Conservation (phyloP, 1,140 invertebrate genomes). For the Halictus rubicundus region DNA sequence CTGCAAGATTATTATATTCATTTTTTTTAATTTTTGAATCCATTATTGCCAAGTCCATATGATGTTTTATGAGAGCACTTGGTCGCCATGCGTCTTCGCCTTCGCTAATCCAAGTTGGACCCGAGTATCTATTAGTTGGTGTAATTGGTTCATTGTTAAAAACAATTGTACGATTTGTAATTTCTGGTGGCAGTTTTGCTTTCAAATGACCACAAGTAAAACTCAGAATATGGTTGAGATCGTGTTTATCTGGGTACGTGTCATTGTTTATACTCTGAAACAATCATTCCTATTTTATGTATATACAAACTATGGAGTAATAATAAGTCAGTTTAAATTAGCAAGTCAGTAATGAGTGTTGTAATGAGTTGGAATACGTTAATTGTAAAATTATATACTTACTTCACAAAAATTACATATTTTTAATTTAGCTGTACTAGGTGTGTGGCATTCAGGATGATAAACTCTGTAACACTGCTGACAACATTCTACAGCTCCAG, state of each 20-base stretch:
- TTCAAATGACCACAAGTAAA: slow-evolving; percentile 77
- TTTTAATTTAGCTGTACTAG: slow-evolving; percentile 61
- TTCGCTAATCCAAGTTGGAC: slow-evolving; percentile 75
- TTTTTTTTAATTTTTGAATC: slow-evolving; percentile 72
- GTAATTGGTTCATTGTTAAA: slow-evolving; percentile 67
- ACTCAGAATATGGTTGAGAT: slow-evolving; percentile 74
- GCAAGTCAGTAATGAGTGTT: too few relatives aligned
- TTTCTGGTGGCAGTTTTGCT: slow-evolving; percentile 75
- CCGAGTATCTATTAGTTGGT: slow-evolving; percentile 68
- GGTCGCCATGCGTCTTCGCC: slow-evolving; percentile 77
- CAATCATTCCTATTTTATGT: slow-evolving; percentile 6
- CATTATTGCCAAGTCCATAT: slow-evolving; percentile 78
- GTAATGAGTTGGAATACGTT: neutral
- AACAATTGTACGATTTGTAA: slow-evolving; percentile 75
- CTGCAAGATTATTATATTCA: slow-evolving; percentile 73
- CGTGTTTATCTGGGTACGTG: slow-evolving; percentile 62
- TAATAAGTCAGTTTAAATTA: too few relatives aligned
- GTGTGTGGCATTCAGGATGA: slow-evolving; percentile 69
- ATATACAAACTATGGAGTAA: neutral
- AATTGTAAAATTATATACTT: slow-evolving; percentile 20
- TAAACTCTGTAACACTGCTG: slow-evolving; percentile 74
- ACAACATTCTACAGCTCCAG: slow-evolving; percentile 72
- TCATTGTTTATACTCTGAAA: slow-evolving; percentile 72
- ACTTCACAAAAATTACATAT: slow-evolving; percentile 75
- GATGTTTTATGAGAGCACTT: slow-evolving; percentile 74